Percentiles rank a stretch among this genome's conserved stretches.
These are phyloP conservation scores for Vidua chalybeata DNA, from an alignment of 2,113 vertebrate species.

Conservation along the genomic window DNA sequence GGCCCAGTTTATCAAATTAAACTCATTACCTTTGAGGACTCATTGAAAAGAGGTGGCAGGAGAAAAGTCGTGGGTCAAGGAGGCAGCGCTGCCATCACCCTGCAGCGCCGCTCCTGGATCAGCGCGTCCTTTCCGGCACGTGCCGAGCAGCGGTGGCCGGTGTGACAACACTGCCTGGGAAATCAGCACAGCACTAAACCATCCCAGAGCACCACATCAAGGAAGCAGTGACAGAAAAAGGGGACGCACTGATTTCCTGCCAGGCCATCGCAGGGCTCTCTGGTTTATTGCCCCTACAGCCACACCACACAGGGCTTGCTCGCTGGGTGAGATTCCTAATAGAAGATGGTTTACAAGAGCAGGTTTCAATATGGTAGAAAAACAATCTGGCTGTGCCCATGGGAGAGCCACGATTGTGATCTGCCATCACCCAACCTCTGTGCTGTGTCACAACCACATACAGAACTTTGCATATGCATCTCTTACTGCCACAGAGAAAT, in stretches of 20 bases:
- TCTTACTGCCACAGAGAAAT: not conserved
- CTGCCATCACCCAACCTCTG: not conserved
- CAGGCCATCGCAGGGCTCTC: rapidly evolving
- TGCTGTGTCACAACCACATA: not conserved
- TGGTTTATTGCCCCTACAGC: not conserved
- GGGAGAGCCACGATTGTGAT: rapidly evolving
- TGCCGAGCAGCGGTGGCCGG: rapidly evolving
- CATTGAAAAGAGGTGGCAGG: not conserved
- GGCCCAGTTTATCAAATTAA: not conserved
- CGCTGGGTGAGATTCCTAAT: rapidly evolving
- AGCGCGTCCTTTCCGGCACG: rapidly evolving
- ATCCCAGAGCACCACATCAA: rapidly evolving
- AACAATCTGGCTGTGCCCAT: rapidly evolving
- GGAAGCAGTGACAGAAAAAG: not conserved
- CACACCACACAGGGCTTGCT: rapidly evolving
- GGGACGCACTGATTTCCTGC: rapidly evolving
- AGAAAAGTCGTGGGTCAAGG: not conserved
- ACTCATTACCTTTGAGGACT: not conserved
- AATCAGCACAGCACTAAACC: not conserved
- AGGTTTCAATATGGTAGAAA: not conserved
- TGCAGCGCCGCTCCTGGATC: not conserved
- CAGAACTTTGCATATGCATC: not conserved
- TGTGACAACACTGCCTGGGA: not conserved
- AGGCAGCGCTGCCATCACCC: not conserved
- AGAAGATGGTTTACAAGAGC: not conserved